Base-by-base conservation (phyloP, 2,888 invertebrate genomes). In the Schrankia costaestrigalis region DNA sequence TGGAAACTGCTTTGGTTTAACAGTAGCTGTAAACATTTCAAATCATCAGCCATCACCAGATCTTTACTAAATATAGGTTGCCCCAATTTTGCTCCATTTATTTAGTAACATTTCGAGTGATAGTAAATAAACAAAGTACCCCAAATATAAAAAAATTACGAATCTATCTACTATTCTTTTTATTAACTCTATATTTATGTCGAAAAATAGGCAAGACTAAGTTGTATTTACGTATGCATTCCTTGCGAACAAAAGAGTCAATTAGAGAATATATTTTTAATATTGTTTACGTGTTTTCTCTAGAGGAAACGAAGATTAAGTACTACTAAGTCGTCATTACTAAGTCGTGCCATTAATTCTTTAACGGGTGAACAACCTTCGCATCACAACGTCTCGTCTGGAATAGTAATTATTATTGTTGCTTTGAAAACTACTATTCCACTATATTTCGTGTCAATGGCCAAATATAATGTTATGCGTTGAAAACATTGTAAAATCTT, bases 361-460 rank as follows among this genome's bases (percentile, higher is more conserved):
- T 68, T 62, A 65, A 71, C 60, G 68, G 84, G 82, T 84, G 78
- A 84, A 82, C 63, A 71, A 76, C 80, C 85, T 73, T 65, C 57
- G 58, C 60, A 70, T 61, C 65, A 61, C 71, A 69, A 63, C 64
- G 65, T 64, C 72, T 70, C 66, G 82, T 75, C 77, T 78, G 72
- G 83, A 79, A 85, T 85, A 80, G 72, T 72, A 85, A 84, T 82
- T 74, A 70, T 72, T 78, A 65, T 71, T 67, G 63, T 64, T 63
- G 62, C 63, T 63, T 63, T 66, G 54, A 60, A 65, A 64, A 63
- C 62, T 61, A 57, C 58, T 53, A 53, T 62, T 59, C 57, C 58
- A 59, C 65, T 60, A 55, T 63, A 59, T 41, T 56, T 54, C 53
- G 48, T 56, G 58, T 63, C 61, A 61, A 59, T 52, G 61, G 55